These are phyloP conservation scores for Pammene fasciana DNA, from an alignment of 2,888 invertebrate genomes.

Conservation along the genomic window DNA sequence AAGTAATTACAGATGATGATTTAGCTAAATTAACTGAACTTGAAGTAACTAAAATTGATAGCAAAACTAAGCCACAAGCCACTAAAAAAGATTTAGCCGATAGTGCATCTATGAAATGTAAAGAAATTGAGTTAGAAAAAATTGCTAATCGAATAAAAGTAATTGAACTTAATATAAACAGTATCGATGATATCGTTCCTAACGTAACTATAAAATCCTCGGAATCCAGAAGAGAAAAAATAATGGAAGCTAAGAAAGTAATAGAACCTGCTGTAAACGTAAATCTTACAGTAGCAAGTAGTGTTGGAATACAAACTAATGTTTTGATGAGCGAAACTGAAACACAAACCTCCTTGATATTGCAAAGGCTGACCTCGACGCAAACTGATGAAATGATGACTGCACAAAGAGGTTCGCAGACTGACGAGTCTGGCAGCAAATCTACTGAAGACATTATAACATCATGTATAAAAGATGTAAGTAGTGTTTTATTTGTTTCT, in stretches of 20 bases:
- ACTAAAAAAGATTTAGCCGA: background rate
- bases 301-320: conserved; percentile 54
- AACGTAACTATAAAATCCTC: background rate
- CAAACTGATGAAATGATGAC: conserved; percentile 50
- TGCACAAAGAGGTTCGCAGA: conserved; percentile 54
- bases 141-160: background rate
- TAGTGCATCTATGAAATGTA: background rate
- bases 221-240: conserved; percentile 23
- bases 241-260: conserved; percentile 37
- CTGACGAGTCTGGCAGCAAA: conserved; percentile 61
- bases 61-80: background rate
- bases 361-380: conserved; percentile 44
- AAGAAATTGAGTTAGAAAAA: background rate
- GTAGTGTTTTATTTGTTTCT: too few species aligned
- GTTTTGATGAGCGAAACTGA: conserved; percentile 47
- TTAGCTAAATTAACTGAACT: background rate
- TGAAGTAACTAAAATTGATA: background rate
- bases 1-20: conserved; percentile 19
- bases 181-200: background rate
- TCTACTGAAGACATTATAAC: conserved; percentile 61
- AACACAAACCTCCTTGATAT: conserved; percentile 54
- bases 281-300: conserved; percentile 39
- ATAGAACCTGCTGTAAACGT: conserved; percentile 44
- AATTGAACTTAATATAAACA: background rate
- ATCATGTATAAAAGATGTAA: conserved; percentile 63